Evolutionary conservation across 2,797 vertebrate genomes (phyloP).

Genomic region (Apogon talboti): DNA sequence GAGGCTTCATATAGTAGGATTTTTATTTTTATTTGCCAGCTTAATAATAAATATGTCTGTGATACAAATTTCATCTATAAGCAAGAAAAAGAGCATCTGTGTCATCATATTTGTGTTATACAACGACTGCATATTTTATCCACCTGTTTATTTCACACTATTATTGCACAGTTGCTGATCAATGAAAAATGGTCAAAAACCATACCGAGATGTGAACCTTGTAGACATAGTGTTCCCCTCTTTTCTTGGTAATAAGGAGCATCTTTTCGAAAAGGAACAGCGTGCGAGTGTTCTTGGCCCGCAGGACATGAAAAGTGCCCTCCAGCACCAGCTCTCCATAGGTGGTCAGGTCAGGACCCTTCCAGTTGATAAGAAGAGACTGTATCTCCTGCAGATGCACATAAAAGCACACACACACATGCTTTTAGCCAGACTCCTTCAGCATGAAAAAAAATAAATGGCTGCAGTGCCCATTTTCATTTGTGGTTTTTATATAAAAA

Average conservation of each 20-base stretch:
- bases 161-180: constrained; percentile 5
- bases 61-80: background rate
- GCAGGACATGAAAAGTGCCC: constrained; percentile 93
- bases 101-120: background rate
- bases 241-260: constrained; percentile 94
- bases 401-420: constrained; percentile 28
- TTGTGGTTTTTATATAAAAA: constrained; percentile 2
- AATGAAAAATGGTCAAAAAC: constrained; percentile 2
- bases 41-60: background rate
- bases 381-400: constrained; percentile 91
- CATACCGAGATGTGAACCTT: constrained; percentile 93
- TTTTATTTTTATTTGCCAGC: background rate
- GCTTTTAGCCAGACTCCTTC: constrained; percentile 8
- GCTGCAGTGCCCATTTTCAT: constrained; percentile 8
- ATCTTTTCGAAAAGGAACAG: constrained; percentile 96
- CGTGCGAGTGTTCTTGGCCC: constrained; percentile 91
- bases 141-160: background rate
- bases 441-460: constrained; percentile 24
- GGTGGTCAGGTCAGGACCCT: constrained; percentile 93
- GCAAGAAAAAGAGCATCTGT: background rate
- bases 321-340: constrained; percentile 96
- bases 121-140: background rate
- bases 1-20: background rate
- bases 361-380: constrained; percentile 96
- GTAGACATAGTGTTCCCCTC: constrained; percentile 94